Evolutionary conservation across 2,797 vertebrate species (phyloP).

Genomic region (Lepilemur ruficaudatus): DNA sequence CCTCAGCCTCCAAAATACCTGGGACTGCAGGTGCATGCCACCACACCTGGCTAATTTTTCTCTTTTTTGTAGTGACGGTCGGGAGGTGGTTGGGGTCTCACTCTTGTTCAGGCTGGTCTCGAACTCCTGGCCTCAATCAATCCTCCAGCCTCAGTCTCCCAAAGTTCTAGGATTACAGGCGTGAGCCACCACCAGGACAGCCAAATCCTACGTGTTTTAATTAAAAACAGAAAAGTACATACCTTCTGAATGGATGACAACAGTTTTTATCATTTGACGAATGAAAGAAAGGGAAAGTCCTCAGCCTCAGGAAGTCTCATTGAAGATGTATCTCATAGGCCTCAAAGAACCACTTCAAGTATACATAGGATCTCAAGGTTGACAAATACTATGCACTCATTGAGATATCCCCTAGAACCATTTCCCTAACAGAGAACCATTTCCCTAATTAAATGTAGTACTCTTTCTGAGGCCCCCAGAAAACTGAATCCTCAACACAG

Average conservation of each 20-base stretch:
- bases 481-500: not conserved
- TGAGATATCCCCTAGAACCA: not conserved
- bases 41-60: not conserved
- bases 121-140: not conserved
- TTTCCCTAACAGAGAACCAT: not conserved
- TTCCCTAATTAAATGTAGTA: not conserved
- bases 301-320: not conserved
- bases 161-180: not conserved
- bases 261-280: not conserved
- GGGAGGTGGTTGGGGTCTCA: not conserved
- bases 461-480: not conserved
- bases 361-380: not conserved
- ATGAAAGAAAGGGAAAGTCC: not conserved
- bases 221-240: not conserved
- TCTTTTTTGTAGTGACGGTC: not conserved
- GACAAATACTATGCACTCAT: not conserved
- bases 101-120: not conserved
- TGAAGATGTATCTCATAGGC: not conserved
- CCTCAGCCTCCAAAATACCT: not conserved
- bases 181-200: too few relatives aligned
- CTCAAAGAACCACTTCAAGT: not conserved
- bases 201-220: not conserved
- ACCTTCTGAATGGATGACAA: not conserved
- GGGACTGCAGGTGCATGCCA: not conserved
- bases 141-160: not conserved